Evolutionary conservation across 2,797 vertebrate genomes (phyloP), one percentile per base, ranked within the genome.

Genomic region (Hybognathus amarus): DNA sequence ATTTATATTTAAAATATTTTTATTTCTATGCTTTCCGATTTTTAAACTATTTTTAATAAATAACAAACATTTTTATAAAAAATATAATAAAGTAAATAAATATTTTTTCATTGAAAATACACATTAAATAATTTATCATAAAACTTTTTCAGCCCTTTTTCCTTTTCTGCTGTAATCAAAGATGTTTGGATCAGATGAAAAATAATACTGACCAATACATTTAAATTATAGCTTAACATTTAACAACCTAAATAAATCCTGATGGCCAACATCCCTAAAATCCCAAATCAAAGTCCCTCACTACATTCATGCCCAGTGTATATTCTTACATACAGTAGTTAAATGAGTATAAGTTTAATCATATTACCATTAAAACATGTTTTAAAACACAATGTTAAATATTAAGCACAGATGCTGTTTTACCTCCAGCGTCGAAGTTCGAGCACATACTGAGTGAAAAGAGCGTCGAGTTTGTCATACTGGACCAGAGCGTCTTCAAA

Each of bases 351-450:
- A n/a, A 0, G 40, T 18, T 50, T 50, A 2, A 5, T 47, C 15
- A 71, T 20, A 36, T 2, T 12, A 17, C 17, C 69, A 18, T 27
- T 33, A 11, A 50, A 20, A 30, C 27, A 33, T n/a, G n/a, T n/a
- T n/a, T n/a, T n/a, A n/a, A n/a, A n/a, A n/a, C n/a, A n/a, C n/a
- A n/a, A n/a, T 20, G 2, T 36, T 22, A 30, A 42, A n/a, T 38
- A 30, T 40, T 42, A 36, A 74, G n/a, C 56, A 22, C 30, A 67
- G 15, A 36, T 18, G 27, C 18, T 0, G 6, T 47, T 81, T 18
- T 91, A 99, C 98, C 98, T 85, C 98, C 98, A 22, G 97, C 98
- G 59, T 97, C 98, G 27, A 97, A 99, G 93, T 99, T 99, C n/a
- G 85, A 99, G 96, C 80, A 99, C 97, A 0, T 99, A 99, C 76